A percentile compares a stretch with the other conserved stretches of the same genome.
These are phyloP conservation scores for Cebidichthys violaceus DNA, from an alignment of 2,113 vertebrate species.

Conservation along the genomic window DNA sequence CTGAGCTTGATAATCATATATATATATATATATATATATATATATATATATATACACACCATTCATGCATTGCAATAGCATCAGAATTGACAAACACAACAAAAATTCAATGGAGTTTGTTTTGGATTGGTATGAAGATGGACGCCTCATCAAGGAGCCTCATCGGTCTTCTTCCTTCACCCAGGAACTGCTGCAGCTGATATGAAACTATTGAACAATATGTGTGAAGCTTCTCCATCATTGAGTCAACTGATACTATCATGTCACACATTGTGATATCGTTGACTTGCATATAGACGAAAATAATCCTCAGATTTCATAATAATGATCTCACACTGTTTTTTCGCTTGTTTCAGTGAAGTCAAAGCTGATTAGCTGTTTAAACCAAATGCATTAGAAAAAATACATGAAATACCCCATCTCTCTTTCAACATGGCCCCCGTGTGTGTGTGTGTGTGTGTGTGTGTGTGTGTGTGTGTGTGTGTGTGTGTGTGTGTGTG, in stretches of 20 bases:
- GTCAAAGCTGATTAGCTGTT: constrained; percentile 35
- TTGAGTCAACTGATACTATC: neutral
- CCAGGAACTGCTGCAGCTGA: neutral
- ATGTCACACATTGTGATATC: constrained; percentile 11
- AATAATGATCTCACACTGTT: constrained; percentile 1
- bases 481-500: neutral
- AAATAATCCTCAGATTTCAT: neutral
- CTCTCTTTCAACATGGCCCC: neutral
- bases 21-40: neutral
- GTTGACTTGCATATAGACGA: neutral
- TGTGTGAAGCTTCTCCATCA: no score
- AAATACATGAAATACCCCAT: constrained; percentile 23
- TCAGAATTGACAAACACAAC: neutral
- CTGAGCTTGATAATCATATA: neutral
- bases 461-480: neutral
- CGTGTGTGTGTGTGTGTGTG: neutral
- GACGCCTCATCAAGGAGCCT: neutral
- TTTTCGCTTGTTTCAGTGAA: neutral
- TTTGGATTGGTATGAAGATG: neutral
- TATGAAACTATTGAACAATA: neutral
- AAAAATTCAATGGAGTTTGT: neutral
- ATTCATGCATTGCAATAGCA: neutral
- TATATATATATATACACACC: neutral
- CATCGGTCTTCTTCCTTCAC: no score
- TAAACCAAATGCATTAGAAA: constrained; percentile 26